phyloP scores from a whole-genome alignment of 2,113 vertebrate genomes.

The Tangachromis dhanisi region DNA sequence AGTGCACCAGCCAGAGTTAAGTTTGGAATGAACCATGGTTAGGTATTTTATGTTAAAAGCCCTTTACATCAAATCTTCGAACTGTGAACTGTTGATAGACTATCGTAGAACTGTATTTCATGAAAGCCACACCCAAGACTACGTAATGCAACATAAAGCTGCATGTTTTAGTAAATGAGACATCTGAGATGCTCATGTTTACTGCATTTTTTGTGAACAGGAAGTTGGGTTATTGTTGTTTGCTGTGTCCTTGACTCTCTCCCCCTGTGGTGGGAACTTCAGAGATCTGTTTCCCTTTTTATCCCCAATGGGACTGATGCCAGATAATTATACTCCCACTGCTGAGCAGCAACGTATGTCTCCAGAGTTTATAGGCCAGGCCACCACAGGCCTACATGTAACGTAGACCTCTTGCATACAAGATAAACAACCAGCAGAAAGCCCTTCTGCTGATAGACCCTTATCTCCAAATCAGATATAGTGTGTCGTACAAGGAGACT shows the following conservation, averaged over 20 bases:
- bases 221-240: not conserved
- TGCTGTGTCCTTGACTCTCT: not conserved
- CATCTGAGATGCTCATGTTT: not conserved
- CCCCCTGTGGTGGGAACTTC: not conserved
- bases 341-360: not conserved
- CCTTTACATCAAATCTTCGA: not conserved
- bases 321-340: constrained; percentile 46
- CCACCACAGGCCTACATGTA: constrained; percentile 12
- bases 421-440: constrained; percentile 12
- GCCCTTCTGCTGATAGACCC: not conserved
- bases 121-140: not conserved
- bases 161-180: not conserved
- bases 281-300: constrained; percentile 20
- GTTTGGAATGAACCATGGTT: not conserved
- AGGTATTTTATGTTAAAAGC: not conserved
- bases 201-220: not conserved
- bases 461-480: not conserved
- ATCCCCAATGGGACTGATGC: constrained; percentile 23
- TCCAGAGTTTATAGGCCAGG: not conserved
- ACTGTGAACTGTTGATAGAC: not conserved
- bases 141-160: not conserved
- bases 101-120: not conserved
- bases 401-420: not conserved
- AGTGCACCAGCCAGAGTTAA: not conserved
- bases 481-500: not conserved